A percentile compares a stretch with the other conserved stretches of the same genome.
phyloP scores from a whole-genome alignment of 2,797 vertebrate genomes.

The Tokudaia muenninki region DNA sequence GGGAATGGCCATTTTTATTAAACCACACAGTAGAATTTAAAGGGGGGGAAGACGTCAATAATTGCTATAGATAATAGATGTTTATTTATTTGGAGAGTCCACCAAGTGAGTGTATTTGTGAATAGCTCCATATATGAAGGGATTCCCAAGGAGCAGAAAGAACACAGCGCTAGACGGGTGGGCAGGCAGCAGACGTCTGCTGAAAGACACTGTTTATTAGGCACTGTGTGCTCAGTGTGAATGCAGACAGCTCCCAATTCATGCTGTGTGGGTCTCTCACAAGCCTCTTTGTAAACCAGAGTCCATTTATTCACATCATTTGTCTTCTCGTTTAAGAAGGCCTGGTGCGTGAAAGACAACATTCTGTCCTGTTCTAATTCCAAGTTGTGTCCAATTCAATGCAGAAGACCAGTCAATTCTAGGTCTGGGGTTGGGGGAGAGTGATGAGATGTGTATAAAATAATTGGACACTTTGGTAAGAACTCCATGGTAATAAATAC shows the following conservation, averaged over 20 bases:
- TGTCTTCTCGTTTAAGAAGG: background rate
- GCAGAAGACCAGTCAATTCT: background rate
- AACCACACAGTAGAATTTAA: background rate
- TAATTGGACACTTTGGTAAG: background rate
- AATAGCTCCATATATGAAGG: background rate
- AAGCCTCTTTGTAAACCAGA: background rate
- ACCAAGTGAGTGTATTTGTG: background rate
- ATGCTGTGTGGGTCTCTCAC: background rate
- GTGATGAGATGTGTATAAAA: background rate
- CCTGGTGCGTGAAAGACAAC: background rate
- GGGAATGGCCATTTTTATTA: background rate
- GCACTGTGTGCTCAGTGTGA: background rate
- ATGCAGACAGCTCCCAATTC: background rate
- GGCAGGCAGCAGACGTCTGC: background rate
- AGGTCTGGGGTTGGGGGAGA: background rate
- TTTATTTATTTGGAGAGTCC: slow-evolving; percentile 30
- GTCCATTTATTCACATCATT: background rate
- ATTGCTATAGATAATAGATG: background rate
- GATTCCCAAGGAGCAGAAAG: background rate
- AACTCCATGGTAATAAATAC: background rate
- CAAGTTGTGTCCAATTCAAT: background rate
- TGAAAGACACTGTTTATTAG: background rate
- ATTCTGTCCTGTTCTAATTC: slow-evolving; percentile 33
- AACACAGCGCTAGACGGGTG: background rate
- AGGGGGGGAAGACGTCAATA: background rate